These are phyloP conservation scores for Poecilobothrus nobilitatus DNA, from an alignment of 2,888 invertebrate genomes.

Conservation along the genomic window DNA sequence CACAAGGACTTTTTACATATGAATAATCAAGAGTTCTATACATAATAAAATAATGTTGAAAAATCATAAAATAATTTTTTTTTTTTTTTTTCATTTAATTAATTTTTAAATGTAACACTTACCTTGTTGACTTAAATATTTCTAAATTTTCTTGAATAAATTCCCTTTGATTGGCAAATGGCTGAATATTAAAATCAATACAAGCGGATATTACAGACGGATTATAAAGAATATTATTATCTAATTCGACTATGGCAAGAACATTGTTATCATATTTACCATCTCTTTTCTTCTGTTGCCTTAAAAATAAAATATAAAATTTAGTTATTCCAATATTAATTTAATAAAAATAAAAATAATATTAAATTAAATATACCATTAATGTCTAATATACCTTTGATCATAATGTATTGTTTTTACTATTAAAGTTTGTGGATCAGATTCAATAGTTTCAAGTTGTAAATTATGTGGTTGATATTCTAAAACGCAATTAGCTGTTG, in stretches of 20 bases:
- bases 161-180: not conserved
- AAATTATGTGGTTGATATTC: not conserved
- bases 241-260: not conserved
- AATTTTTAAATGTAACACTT: not conserved
- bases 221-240: not conserved
- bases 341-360: no score
- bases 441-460: not conserved
- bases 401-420: not conserved
- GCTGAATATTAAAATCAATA: not conserved
- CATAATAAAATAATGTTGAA: not conserved
- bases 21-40: not conserved
- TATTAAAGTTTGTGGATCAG: not conserved
- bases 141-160: not conserved
- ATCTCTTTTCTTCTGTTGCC: not conserved
- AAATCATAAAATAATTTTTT: no score
- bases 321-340: no score
- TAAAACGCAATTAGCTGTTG: not conserved
- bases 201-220: not conserved
- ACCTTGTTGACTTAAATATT: not conserved
- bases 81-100: no score
- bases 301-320: no score
- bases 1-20: not conserved
- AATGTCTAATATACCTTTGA: not conserved
- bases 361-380: no score
- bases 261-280: not conserved